phyloP scores from a whole-genome alignment of 2,113 vertebrate genomes.

The Epinephelus lanceolatus region DNA sequence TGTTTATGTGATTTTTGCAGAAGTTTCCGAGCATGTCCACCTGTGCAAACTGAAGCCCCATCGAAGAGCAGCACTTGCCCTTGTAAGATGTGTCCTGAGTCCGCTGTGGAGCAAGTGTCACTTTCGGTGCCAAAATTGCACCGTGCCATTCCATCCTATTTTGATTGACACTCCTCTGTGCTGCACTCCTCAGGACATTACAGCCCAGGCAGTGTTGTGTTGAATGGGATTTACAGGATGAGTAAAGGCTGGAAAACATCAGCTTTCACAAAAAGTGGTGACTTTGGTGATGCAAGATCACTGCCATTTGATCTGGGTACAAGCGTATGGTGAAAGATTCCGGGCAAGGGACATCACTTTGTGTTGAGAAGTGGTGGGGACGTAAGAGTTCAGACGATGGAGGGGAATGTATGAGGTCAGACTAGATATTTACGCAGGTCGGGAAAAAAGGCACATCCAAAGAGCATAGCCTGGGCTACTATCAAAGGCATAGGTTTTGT shows the following conservation, averaged over 20 bases:
- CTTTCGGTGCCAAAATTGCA: not conserved
- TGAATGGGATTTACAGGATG: constrained; percentile 13
- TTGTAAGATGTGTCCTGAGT: not conserved
- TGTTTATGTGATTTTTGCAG: not conserved
- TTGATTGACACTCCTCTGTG: constrained; percentile 25
- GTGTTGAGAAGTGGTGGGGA: too few species aligned
- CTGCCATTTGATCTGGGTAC: not conserved
- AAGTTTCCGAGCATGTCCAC: not conserved
- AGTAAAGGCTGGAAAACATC: not conserved
- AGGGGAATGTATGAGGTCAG: too few species aligned
- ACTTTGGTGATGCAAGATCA: not conserved
- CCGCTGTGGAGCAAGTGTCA: not conserved
- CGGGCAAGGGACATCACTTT: too few species aligned
- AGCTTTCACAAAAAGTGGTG: not conserved
- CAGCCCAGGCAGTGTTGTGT: not conserved
- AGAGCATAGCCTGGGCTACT: too few species aligned
- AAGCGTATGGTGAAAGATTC: not conserved
- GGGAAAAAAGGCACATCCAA: too few species aligned
- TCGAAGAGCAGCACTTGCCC: constrained; percentile 1
- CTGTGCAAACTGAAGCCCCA: not conserved
- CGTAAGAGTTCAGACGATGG: too few species aligned
- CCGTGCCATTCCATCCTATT: not conserved
- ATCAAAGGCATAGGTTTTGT: too few species aligned
- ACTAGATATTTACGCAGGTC: too few species aligned
- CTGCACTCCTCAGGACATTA: not conserved